Conservation (phyloP, 2,113 vertebrate genomes). For the Procavia capensis region DNA sequence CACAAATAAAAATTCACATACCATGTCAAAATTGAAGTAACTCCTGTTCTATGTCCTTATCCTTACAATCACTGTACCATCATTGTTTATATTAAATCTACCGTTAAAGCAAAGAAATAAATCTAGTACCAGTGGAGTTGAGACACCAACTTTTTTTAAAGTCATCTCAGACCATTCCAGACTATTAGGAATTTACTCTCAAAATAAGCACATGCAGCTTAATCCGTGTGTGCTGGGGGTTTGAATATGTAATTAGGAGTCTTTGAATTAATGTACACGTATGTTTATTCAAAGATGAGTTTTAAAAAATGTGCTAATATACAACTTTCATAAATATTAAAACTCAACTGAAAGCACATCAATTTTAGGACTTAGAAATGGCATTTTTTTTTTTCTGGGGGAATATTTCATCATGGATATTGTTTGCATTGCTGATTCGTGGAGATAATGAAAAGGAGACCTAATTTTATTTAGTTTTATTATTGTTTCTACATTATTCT, state of each 20-base stretch:
- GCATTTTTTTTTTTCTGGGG: background rate
- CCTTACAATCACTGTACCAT: background rate
- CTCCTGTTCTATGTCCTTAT: background rate
- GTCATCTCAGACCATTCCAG: background rate
- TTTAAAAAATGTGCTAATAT: background rate
- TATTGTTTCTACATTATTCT: slow-evolving; percentile 5
- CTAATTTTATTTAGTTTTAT: background rate
- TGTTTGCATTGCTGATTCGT: background rate
- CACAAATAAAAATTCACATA: background rate
- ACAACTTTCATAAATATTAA: background rate
- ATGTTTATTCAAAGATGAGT: slow-evolving; percentile 7
- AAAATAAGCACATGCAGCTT: background rate
- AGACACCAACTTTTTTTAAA: background rate
- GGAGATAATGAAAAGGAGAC: background rate
- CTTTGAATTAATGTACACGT: background rate
- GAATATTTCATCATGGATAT: background rate
- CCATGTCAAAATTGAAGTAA: slow-evolving; percentile 3
- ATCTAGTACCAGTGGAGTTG: background rate
- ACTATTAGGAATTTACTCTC: background rate
- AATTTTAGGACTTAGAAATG: background rate
- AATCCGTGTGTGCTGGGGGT: background rate
- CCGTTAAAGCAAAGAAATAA: background rate
- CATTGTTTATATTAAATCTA: background rate
- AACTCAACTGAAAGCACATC: background rate
- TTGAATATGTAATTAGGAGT: background rate